Evolutionary conservation across 2,888 invertebrate genomes (phyloP).

Genomic region (Plutella xylostella): DNA sequence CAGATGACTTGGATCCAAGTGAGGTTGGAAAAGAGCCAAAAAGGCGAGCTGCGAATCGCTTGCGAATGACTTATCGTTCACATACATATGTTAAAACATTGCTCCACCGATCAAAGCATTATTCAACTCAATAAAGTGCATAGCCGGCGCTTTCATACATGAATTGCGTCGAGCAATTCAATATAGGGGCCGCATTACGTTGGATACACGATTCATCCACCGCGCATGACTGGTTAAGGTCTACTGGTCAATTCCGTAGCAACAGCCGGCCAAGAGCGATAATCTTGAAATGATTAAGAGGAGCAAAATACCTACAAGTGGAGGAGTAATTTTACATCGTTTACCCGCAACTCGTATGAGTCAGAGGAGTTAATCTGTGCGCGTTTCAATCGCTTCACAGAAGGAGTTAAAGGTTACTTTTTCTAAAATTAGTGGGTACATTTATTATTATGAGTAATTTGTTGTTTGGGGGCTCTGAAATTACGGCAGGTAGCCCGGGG

Average conservation of each 20-base stretch:
- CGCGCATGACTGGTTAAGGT: too few relatives aligned
- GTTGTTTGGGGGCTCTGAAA: constrained; percentile 42
- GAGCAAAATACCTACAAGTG: constrained; percentile 4
- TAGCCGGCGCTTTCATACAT: too few relatives aligned
- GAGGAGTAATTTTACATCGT: constrained; percentile 8
- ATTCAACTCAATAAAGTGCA: too few relatives aligned
- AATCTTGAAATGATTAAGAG: constrained; percentile 12
- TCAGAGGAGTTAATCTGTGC: constrained; percentile 40
- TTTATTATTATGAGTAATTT: constrained; percentile 67
- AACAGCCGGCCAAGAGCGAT: too few relatives aligned
- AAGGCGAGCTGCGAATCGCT: constrained; percentile 36
- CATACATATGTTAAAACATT: constrained; percentile 26
- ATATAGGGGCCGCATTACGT: too few relatives aligned
- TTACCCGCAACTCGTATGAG: constrained; percentile 22
- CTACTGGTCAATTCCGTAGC: too few relatives aligned
- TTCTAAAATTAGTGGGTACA: constrained; percentile 57
- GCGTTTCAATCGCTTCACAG: constrained; percentile 31
- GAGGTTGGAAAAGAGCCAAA: constrained; percentile 44
- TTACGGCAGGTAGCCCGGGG: constrained; percentile 66
- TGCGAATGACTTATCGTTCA: constrained; percentile 37
- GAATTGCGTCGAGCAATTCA: not conserved
- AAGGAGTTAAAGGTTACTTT: constrained; percentile 35
- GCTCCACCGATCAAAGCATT: constrained; percentile 10
- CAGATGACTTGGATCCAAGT: constrained; percentile 46
- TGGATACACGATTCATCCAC: too few relatives aligned